Evolutionary conservation across 2,113 vertebrate genomes (phyloP).

Genomic region (Alethe castanea): DNA sequence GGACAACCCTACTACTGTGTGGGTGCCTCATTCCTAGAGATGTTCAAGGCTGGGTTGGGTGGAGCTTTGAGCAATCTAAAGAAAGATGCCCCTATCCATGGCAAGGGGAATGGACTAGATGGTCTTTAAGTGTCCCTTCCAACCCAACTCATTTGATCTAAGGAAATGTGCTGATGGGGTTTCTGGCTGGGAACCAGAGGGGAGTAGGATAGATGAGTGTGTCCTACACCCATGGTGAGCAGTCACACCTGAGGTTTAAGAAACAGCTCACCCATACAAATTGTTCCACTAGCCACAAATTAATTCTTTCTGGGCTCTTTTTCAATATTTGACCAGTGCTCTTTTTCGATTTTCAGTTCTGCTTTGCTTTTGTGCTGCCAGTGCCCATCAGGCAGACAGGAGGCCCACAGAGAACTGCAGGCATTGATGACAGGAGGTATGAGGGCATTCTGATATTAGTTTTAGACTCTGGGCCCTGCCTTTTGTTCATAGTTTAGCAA

Average conservation of each 20-base stretch:
- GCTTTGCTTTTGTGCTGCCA: not conserved
- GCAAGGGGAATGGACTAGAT: not conserved
- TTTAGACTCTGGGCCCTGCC: not conserved
- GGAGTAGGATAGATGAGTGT: accelerated
- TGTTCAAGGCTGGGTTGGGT: not conserved
- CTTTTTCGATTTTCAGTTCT: not conserved
- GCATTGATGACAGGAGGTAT: not conserved
- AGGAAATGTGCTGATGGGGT: not conserved
- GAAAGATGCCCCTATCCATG: not conserved
- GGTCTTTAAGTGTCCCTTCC: not conserved
- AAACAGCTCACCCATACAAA: not conserved
- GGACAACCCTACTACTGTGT: not conserved
- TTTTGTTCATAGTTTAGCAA: not conserved
- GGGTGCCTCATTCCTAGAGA: not conserved
- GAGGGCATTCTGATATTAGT: not conserved
- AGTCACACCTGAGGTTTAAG: not conserved
- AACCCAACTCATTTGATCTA: not conserved
- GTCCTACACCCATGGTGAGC: not conserved
- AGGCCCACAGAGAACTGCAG: not conserved
- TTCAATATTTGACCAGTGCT: not conserved
- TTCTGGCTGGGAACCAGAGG: not conserved
- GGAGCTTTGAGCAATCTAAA: not conserved
- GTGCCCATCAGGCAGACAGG: not conserved
- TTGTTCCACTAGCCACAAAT: not conserved
- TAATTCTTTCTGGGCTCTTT: not conserved